Conservation (phyloP, 2,888 invertebrate genomes). For the Helobdella robusta region DNA sequence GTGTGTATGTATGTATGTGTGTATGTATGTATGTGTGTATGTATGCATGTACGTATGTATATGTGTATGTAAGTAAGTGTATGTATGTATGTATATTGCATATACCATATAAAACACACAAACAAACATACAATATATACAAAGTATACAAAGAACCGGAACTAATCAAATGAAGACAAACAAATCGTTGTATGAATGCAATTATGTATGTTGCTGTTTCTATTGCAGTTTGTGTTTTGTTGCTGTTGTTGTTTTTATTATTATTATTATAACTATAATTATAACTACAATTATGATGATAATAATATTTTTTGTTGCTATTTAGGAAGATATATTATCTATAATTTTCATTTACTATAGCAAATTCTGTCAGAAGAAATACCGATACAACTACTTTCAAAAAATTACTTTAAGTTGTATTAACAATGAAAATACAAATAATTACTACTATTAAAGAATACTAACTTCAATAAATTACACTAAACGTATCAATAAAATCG, state of each 20-base stretch:
- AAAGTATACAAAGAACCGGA: background rate
- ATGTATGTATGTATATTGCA: slow-evolving; percentile 2
- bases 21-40: slow-evolving; percentile 2
- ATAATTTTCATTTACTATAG: no score
- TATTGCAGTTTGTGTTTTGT: background rate
- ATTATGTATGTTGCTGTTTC: no score
- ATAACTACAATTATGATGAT: background rate
- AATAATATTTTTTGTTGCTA: background rate
- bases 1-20: slow-evolving; percentile 3
- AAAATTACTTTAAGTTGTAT: no score
- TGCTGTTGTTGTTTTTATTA: background rate
- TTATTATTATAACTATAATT: background rate
- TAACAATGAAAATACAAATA: no score
- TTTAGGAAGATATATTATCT: no score
- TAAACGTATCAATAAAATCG: no score
- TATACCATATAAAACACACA: background rate
- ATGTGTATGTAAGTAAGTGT: background rate
- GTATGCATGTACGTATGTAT: slow-evolving; percentile 3
- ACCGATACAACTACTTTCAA: no score
- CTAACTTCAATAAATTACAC: no score
- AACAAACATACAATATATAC: background rate
- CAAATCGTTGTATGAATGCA: no score
- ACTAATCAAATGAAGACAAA: background rate
- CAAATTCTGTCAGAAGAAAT: no score
- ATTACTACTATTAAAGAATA: no score